Conservation (phyloP, 2,113 vertebrate genomes). For the Gallinago media region DNA sequence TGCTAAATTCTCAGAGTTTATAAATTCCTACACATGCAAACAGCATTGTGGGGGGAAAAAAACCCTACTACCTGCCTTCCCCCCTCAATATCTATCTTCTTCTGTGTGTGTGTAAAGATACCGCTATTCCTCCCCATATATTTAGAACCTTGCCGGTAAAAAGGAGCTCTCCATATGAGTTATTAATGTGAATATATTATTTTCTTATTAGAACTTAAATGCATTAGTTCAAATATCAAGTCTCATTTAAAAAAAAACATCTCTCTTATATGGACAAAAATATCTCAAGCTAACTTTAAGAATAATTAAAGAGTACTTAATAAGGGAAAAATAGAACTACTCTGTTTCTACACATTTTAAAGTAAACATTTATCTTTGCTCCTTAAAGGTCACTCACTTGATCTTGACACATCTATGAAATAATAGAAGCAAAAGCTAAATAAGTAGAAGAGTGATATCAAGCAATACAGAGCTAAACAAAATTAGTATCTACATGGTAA, state of each 20-base stretch:
- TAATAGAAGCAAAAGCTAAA: neutral
- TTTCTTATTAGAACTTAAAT: conserved; percentile 3
- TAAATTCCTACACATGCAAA: neutral
- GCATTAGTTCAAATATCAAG: neutral
- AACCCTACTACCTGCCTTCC: rapidly evolving
- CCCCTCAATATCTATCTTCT: rapidly evolving
- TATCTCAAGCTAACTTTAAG: neutral
- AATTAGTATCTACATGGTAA: conserved; percentile 72
- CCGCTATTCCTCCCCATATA: neutral
- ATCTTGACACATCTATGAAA: conserved; percentile 8
- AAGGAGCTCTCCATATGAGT: neutral
- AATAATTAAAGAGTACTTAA: neutral
- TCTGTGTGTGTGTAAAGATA: neutral
- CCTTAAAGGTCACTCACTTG: conserved; percentile 39
- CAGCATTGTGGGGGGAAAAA: rapidly evolving
- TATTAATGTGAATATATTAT: neutral
- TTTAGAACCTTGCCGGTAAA: neutral
- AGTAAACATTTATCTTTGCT: conserved; percentile 13
- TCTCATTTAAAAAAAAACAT: neutral
- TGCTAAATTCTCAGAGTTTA: neutral
- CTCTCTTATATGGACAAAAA: neutral
- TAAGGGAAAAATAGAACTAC: neutral
- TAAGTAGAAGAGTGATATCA: conserved; percentile 12
- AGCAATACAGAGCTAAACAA: conserved; percentile 54
- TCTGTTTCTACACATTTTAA: neutral